Evolutionary conservation across 2,797 vertebrate species (phyloP).

Genomic region (Pangasius krempfi): DNA sequence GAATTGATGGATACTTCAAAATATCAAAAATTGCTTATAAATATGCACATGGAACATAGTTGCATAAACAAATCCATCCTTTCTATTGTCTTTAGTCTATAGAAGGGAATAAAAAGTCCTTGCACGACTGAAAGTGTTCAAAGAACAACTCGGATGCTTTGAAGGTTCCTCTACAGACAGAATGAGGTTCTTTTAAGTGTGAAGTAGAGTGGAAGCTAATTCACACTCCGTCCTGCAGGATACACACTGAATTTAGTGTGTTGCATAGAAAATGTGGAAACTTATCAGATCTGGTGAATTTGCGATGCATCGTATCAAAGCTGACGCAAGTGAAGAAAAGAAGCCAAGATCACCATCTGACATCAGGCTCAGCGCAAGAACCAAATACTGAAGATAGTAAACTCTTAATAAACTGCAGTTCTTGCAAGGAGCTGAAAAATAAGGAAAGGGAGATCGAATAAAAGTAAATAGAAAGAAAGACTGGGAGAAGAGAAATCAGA

Average conservation of each 20-base stretch:
- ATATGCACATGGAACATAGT: background rate
- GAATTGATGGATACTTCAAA: conserved; percentile 44
- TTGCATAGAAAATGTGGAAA: background rate
- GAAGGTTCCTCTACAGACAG: conserved; percentile 15
- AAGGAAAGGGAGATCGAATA: background rate
- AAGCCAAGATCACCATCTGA: background rate
- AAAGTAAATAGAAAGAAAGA: background rate
- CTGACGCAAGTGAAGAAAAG: background rate
- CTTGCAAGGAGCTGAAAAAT: background rate
- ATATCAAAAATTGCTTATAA: conserved; percentile 37
- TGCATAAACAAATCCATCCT: background rate
- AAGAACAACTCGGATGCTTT: background rate
- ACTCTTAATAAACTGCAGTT: background rate
- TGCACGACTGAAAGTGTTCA: background rate
- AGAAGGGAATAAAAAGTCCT: background rate
- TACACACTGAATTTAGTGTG: background rate
- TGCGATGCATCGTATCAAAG: background rate
- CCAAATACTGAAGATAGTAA: background rate
- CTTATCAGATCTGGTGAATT: background rate
- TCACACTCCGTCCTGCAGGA: background rate
- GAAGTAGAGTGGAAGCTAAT: background rate
- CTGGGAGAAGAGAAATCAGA: background rate
- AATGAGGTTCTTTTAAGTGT: background rate
- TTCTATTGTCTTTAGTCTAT: background rate
- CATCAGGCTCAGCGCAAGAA: background rate